These are phyloP conservation scores for Paratilapia polleni DNA, from an alignment of 2,113 vertebrate genomes.

Conservation along the genomic window DNA sequence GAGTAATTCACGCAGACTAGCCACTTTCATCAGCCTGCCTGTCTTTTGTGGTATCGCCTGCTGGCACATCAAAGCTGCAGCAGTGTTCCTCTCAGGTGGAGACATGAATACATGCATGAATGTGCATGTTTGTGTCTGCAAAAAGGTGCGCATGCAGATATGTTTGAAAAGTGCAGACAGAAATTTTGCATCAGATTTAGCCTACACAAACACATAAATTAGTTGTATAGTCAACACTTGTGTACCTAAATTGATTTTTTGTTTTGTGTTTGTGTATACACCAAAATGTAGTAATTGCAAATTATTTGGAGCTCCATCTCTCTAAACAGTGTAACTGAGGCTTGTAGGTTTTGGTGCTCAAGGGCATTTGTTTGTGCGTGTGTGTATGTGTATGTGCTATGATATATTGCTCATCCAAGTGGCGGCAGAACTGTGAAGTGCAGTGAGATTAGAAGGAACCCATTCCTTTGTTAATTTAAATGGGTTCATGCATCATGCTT, in stretches of 20 bases:
- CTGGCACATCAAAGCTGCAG: constrained; percentile 91
- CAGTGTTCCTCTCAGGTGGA: constrained; percentile 76
- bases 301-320: constrained; percentile 84
- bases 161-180: constrained; percentile 26
- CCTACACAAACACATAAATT: constrained; percentile 35
- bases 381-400: constrained; percentile 85
- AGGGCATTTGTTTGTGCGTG: constrained; percentile 84
- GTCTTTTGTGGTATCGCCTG: constrained; percentile 79
- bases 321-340: constrained; percentile 85
- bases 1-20: constrained; percentile 82
- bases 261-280: background rate
- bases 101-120: constrained; percentile 94
- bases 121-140: constrained; percentile 78
- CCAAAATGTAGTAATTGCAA: constrained; percentile 71
- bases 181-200: constrained; percentile 46
- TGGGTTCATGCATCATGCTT: constrained; percentile 99
- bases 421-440: constrained; percentile 90
- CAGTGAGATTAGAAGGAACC: constrained; percentile 93
- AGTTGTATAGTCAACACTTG: constrained; percentile 43
- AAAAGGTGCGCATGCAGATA: constrained; percentile 57
- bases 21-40: constrained; percentile 88
- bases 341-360: constrained; percentile 88
- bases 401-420: constrained; percentile 96
- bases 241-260: constrained; percentile 9
- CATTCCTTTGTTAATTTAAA: constrained; percentile 99